phyloP scores from a whole-genome alignment of 37 sponge, comb jelly and placozoan species.

The Ianthella basta region DNA sequence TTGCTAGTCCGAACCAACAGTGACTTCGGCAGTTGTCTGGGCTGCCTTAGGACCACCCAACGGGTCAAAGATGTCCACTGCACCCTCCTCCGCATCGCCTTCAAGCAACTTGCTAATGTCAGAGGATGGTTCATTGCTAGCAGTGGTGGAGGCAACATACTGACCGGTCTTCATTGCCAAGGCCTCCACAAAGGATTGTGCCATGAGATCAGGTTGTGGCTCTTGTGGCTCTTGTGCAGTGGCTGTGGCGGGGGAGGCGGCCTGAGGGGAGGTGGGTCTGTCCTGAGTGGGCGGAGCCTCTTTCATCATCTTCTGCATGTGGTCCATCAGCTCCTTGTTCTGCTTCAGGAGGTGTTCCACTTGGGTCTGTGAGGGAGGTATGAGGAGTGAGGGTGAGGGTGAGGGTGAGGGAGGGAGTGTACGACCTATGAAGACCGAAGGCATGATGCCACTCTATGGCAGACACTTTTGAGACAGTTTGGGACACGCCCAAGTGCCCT shows the following conservation, averaged over 20 bases:
- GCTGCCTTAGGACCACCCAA: background rate
- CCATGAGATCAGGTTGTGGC: slow-evolving; percentile 8
- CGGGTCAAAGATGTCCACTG: slow-evolving; percentile 8
- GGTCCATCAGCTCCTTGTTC: slow-evolving; percentile 83
- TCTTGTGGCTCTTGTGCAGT: background rate
- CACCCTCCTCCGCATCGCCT: background rate
- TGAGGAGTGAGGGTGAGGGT: background rate
- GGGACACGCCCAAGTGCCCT: no score
- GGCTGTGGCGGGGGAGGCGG: slow-evolving; percentile 1
- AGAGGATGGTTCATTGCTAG: background rate
- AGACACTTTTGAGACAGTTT: no score
- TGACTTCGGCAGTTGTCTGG: background rate
- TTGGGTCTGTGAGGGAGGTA: slow-evolving; percentile 46
- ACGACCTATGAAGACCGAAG: no score
- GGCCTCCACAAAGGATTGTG: slow-evolving; percentile 13
- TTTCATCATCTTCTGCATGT: slow-evolving; percentile 77
- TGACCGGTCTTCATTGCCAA: background rate
- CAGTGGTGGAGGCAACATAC: background rate
- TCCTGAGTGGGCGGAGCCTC: slow-evolving; percentile 43
- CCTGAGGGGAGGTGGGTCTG: background rate
- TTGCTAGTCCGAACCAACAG: background rate
- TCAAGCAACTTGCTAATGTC: background rate
- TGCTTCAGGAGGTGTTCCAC: slow-evolving; percentile 79
- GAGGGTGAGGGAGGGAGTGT: slow-evolving; percentile 3
- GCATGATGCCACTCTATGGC: background rate